These are phyloP conservation scores for Miniopterus natalensis DNA, from an alignment of 2,113 vertebrate species.

Conservation along the genomic window DNA sequence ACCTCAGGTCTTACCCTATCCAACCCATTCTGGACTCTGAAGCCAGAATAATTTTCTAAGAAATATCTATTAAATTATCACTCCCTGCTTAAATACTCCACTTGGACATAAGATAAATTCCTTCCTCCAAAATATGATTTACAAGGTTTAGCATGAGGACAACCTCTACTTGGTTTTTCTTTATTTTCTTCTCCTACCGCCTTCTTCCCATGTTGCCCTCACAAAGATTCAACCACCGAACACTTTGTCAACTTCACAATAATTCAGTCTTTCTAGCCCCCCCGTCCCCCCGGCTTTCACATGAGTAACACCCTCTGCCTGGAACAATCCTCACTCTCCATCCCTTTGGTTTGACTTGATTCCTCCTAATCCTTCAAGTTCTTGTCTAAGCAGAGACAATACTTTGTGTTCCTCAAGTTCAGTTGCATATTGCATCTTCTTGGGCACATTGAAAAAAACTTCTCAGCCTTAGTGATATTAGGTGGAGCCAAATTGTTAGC, in stretches of 20 bases:
- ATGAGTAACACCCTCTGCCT: neutral
- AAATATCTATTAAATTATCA: slow-evolving; percentile 5
- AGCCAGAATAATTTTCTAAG: neutral
- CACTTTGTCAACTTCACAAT: neutral
- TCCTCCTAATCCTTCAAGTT: neutral
- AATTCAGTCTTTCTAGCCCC: neutral
- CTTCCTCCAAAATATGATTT: neutral
- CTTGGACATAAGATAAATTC: neutral
- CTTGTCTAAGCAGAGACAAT: neutral
- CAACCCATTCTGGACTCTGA: neutral
- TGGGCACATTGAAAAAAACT: neutral
- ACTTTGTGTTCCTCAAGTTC: neutral
- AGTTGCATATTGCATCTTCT: neutral
- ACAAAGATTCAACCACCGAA: neutral
- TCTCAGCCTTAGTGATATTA: neutral
- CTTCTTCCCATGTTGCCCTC: neutral
- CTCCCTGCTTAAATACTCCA: neutral
- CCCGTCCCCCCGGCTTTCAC: neutral
- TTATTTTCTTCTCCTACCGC: neutral
- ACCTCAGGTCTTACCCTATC: neutral
- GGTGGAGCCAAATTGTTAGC: neutral
- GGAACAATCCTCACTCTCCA: neutral
- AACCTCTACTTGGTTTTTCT: neutral
- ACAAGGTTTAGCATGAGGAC: neutral
- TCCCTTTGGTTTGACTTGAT: neutral